phyloP scores from a whole-genome alignment of 2,797 vertebrate genomes.

The Sebastes matsubarae region DNA sequence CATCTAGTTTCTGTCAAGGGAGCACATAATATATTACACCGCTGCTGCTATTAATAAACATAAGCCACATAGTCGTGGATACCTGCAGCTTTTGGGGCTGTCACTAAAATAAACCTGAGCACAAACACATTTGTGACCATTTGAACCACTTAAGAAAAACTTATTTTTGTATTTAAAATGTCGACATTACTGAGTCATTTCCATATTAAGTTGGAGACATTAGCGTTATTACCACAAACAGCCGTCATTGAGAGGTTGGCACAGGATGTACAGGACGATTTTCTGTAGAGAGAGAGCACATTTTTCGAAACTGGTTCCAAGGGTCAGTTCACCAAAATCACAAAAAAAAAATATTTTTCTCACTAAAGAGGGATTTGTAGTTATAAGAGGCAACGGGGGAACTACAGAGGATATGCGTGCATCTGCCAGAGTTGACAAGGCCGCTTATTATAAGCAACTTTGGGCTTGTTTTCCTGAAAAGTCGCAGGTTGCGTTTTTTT shows the following conservation, averaged over 20 bases:
- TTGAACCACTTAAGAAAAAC: neutral
- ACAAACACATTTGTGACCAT: neutral
- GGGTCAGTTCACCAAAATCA: neutral
- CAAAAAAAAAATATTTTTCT: neutral
- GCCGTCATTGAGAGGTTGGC: neutral
- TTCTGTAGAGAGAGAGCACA: neutral
- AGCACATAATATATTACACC: constrained; percentile 10
- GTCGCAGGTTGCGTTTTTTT: too few relatives aligned
- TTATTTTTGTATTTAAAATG: neutral
- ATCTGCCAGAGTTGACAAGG: neutral
- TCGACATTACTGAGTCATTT: neutral
- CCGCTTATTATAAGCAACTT: too few relatives aligned
- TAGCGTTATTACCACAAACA: neutral
- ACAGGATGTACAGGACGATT: neutral
- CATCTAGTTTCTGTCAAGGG: constrained; percentile 22
- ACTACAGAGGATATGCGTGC: neutral
- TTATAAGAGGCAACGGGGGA: neutral
- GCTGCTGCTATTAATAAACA: constrained; percentile 46
- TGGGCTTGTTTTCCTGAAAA: too few relatives aligned
- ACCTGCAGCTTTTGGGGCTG: constrained; percentile 15
- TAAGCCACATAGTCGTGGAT: constrained; percentile 10
- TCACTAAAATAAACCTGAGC: constrained; percentile 17
- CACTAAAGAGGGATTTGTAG: neutral
- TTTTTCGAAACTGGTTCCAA: neutral
- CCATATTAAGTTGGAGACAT: neutral